A percentile compares a stretch with the other conserved stretches of the same genome.
phyloP scores from a whole-genome alignment of 2,113 vertebrate species.

The Junco hyemalis region DNA sequence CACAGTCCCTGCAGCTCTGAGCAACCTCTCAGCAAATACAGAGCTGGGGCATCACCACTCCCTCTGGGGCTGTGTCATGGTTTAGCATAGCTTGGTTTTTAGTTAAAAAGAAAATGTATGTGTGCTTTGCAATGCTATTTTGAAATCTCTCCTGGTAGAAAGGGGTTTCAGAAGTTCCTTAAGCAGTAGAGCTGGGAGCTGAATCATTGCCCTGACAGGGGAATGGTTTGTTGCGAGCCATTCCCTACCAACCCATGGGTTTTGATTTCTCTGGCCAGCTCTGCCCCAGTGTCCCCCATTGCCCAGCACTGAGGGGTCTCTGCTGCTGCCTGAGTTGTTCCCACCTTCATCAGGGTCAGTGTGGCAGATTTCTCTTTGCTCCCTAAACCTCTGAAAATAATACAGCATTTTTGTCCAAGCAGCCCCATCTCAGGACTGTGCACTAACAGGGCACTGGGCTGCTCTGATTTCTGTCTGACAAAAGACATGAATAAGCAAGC shows the following conservation, averaged over 20 bases:
- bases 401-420: background rate
- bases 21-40: background rate
- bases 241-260: fast-evolving
- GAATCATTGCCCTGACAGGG: background rate
- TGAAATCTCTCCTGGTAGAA: background rate
- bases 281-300: background rate
- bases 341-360: background rate
- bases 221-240: background rate
- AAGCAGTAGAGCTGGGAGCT: background rate
- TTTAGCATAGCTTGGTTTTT: background rate
- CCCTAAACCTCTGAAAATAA: background rate
- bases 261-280: background rate
- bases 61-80: background rate
- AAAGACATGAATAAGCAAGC: constrained; percentile 46
- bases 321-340: background rate
- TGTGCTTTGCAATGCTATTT: background rate
- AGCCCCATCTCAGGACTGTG: background rate
- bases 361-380: background rate
- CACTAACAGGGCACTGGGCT: background rate
- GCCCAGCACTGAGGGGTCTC: background rate
- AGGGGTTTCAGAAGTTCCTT: background rate
- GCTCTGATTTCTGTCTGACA: constrained; percentile 44
- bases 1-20: background rate
- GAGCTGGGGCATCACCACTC: too few relatives aligned
- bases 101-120: background rate